A percentile compares a stretch with the other conserved stretches of the same genome.
Conservation (phyloP, 1,140 invertebrate species). For the Scaptomyza graminum region DNA sequence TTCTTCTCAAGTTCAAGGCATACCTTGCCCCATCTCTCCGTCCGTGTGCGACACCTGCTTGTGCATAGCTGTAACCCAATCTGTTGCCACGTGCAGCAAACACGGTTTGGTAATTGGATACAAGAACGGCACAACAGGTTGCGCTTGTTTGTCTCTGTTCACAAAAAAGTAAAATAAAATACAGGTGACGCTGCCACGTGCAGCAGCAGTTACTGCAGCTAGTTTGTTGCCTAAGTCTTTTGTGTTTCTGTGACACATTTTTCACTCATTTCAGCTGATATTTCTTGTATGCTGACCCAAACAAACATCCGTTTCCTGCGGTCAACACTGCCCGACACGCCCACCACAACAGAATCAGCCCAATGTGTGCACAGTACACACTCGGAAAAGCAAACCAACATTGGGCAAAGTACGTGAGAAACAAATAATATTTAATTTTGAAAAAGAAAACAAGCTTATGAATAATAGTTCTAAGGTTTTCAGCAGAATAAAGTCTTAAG, state of each 20-base stretch:
- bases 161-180: background rate
- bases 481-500: too few relatives aligned
- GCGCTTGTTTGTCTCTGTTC: constrained; percentile 3
- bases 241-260: constrained; percentile 61
- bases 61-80: constrained; percentile 36
- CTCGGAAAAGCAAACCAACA: background rate
- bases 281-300: constrained; percentile 58
- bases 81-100: constrained; percentile 44
- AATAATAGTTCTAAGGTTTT: too few relatives aligned
- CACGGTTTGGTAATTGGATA: constrained; percentile 47
- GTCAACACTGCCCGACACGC: constrained; percentile 49
- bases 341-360: constrained; percentile 12
- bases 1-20: constrained; percentile 52
- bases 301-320: constrained; percentile 78
- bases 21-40: too few relatives aligned
- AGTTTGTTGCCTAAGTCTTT: constrained; percentile 68
- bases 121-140: constrained; percentile 51
- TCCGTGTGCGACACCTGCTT: constrained; percentile 10
- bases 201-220: constrained; percentile 19
- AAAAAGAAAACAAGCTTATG: too few relatives aligned
- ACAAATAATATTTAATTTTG: too few relatives aligned
- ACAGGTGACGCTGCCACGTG: constrained; percentile 41
- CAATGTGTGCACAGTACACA: constrained; percentile 2
- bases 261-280: constrained; percentile 11
- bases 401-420: too few relatives aligned